Base-by-base conservation (phyloP, 2,888 invertebrate genomes). In the Linyphia triangularis region DNA sequence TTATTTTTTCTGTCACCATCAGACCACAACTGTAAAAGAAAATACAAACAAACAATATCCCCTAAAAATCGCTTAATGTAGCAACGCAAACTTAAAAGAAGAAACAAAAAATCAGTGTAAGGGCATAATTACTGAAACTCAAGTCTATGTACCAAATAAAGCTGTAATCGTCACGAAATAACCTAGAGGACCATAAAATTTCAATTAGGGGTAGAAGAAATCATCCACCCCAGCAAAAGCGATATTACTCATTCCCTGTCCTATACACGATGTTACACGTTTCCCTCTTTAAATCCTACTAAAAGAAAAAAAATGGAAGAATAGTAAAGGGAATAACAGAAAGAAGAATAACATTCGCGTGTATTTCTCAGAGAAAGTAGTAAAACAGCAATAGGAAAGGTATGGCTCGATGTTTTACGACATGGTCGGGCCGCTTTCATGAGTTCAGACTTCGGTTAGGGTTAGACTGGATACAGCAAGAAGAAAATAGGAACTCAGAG, bases 381-480 rank as follows among this genome's bases (percentile, higher is more conserved):
- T 85, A 85, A 85, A 85, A 85, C 85, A 79, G 85, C 85, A 85
- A 85, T 85, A 79, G 78, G 57, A 69, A 69, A 78, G 37, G 78
- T 59, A 69, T 43, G 77, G 69, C 69, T 33, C 33, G 59, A 79
- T 85, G 85, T 85, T 85, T 85, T 85, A 85, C 70, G 85, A 85
- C 78, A 78, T 22, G 40, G 78, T 22, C 69, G 70, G 79, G 61
- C 85, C 77, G 72, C 67, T 85, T 85, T 85, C 85, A 85, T 59
- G 85, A 77, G 77, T 77, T 77, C 37, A 65, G 65, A 43, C 13
- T 72, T 57, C 67, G 81, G 57, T 19, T 40, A 77, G 75, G 16
- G 24, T 30, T 22, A 59, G 72, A 63, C 72, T 72, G 28, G 33
- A 28, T 22, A 40, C 40, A 57, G 67, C 26, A 69, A 51, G 63